Conservation (phyloP, 2,797 vertebrate species). For the Girardinus metallicus region DNA sequence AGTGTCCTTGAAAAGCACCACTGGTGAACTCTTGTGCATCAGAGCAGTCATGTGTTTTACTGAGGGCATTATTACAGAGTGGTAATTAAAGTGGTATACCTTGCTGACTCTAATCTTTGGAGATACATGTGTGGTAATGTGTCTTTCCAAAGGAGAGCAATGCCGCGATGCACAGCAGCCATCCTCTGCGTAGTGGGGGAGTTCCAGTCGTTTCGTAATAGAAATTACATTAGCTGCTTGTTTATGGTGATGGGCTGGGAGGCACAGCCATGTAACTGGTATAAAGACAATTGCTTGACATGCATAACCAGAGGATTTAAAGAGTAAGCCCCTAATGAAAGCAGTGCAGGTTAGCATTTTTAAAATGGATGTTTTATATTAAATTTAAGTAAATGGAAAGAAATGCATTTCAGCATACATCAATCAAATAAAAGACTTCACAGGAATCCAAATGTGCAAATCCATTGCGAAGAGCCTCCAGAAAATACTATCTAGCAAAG, state of each 20-base stretch:
- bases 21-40: conserved; percentile 33
- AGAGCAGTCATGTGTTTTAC: conserved; percentile 50
- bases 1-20: conserved; percentile 72
- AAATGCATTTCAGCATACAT: not conserved
- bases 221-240: conserved; percentile 75
- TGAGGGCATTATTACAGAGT: conserved; percentile 36
- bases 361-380: not conserved
- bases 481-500: not conserved
- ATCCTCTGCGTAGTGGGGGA: conserved; percentile 27
- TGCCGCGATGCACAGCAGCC: conserved; percentile 38
- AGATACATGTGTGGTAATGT: conserved; percentile 46
- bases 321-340: conserved; percentile 13
- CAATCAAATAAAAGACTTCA: not conserved
- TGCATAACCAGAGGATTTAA: conserved; percentile 38
- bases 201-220: conserved; percentile 66
- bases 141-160: conserved; percentile 57
- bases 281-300: conserved; percentile 62
- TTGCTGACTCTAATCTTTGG: conserved; percentile 52
- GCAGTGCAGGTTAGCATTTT: conserved; percentile 16
- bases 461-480: not conserved
- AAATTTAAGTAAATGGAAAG: not conserved
- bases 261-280: conserved; percentile 68
- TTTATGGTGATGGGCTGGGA: conserved; percentile 61
- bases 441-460: not conserved
- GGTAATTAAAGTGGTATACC: conserved; percentile 52